phyloP scores from a whole-genome alignment of 2,797 vertebrate species.

The Phaenicophaeus curvirostris region DNA sequence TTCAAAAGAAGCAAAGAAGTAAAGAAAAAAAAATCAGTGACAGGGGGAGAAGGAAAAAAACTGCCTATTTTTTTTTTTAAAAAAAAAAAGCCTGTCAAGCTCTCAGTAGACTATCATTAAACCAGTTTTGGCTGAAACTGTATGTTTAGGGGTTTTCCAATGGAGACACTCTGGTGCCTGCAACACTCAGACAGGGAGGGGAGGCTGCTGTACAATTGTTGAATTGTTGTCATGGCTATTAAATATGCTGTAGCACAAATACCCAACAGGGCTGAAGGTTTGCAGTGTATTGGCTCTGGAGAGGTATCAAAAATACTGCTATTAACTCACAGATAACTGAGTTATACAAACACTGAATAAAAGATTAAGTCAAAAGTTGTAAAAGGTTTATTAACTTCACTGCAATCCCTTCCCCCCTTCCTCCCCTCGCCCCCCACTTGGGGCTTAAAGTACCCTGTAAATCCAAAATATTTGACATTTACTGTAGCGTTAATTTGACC shows the following conservation, averaged over 20 bases:
- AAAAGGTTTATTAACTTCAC: slow-evolving; percentile 34
- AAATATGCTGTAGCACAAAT: slow-evolving; percentile 72
- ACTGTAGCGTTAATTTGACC: background rate
- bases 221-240: slow-evolving; percentile 80
- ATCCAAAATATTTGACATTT: slow-evolving; percentile 41
- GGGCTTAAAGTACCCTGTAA: background rate
- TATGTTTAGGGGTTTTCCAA: slow-evolving; percentile 74
- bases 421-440: background rate
- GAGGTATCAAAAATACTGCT: slow-evolving; percentile 51
- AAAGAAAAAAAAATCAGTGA: background rate
- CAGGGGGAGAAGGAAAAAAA: background rate
- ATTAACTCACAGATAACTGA: slow-evolving; percentile 71
- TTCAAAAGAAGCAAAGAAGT: slow-evolving; percentile 14
- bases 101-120: slow-evolving; percentile 70
- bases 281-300: slow-evolving; percentile 60
- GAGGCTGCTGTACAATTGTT: slow-evolving; percentile 77
- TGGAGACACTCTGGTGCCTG: slow-evolving; percentile 77
- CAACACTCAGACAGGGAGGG: slow-evolving; percentile 74
- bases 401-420: background rate
- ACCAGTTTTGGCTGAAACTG: slow-evolving; percentile 73
- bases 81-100: slow-evolving; percentile 58
- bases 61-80: background rate
- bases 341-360: slow-evolving; percentile 54
- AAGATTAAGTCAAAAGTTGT: slow-evolving; percentile 44
- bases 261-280: slow-evolving; percentile 62